Base-by-base conservation (phyloP, 1,140 invertebrate genomes). In the Nasonia longicornis region DNA sequence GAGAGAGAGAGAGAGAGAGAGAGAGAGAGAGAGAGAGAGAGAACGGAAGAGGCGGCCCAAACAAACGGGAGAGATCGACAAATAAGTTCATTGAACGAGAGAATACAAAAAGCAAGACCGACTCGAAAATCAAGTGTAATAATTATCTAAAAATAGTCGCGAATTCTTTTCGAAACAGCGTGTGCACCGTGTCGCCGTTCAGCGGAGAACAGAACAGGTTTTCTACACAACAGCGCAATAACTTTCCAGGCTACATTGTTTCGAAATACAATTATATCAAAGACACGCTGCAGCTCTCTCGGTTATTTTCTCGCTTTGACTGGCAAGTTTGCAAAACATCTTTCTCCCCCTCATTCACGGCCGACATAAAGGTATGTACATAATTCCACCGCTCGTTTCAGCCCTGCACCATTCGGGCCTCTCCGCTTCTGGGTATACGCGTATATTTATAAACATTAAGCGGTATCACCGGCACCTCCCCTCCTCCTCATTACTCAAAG, bases 41-140 rank as follows among this genome's bases (percentile, higher is more conserved):
- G 48, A 26, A 26, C 48, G 29, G 31, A 35, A 35, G 69, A 42
- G 45, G 26, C 26, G 26, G 45, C 10, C 14, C 45, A 16, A 48
- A 2, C 52, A 58, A 58, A 58, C 14, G 52, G 14, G 22, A 58
- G 22, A 77, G 26, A 78, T 69, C 16, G 38, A 73, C 70, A 35
- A 70, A 70, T 48, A 73, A 73, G 63, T 77, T 71, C 69, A 22
- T 58, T 52, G 29, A 71, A 71, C 45, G 7, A 58, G 52, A 66
- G 26, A n/a, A 6, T 10, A 66, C 10, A 26, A 29, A 66, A 6
- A 29, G 11, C 22, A 11, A 31, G 29, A 67, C 6, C 10, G 31
- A 6, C 7, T 42, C 38, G 38, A 8, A 42, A 7, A 42, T 58
- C 52, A 20, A 58, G 52, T 16, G 20, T 58, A 58, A 58, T 58